A percentile compares a stretch with the other conserved stretches of the same genome.
These are phyloP conservation scores for Acrocephalus kingi DNA, from an alignment of 2,113 vertebrate genomes.

Conservation along the genomic window DNA sequence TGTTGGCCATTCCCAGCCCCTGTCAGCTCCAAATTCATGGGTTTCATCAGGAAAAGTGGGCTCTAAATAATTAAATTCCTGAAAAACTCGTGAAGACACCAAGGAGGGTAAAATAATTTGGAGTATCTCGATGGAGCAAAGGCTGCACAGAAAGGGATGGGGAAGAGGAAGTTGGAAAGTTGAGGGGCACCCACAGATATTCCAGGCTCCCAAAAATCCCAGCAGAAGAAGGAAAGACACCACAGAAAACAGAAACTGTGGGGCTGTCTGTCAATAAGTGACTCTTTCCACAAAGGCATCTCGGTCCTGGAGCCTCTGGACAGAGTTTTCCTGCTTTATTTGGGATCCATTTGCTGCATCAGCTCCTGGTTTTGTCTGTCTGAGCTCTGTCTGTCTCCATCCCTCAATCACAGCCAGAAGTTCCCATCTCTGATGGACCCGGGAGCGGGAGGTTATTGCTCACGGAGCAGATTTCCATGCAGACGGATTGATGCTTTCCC, in stretches of 20 bases:
- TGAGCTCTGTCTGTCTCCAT: slow-evolving; percentile 17
- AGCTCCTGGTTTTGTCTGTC: background rate
- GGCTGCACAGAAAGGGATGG: background rate
- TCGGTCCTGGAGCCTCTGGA: background rate
- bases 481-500: background rate
- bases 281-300: background rate
- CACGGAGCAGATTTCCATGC: slow-evolving; percentile 26
- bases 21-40: background rate
- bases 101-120: background rate
- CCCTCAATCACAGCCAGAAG: background rate
- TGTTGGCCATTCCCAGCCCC: background rate
- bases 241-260: background rate
- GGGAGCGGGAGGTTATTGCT: slow-evolving; percentile 5
- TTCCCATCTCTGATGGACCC: background rate
- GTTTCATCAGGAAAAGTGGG: background rate
- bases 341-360: background rate
- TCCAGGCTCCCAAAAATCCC: background rate
- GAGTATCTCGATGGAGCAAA: background rate
- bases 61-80: background rate
- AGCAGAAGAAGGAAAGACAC: background rate
- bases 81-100: background rate
- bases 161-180: background rate
- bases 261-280: background rate
- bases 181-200: background rate
- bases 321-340: background rate